Evolutionary conservation across 2,797 vertebrate genomes (phyloP), one percentile per base, ranked within the genome.

Genomic region (Eremophila alpestris): DNA sequence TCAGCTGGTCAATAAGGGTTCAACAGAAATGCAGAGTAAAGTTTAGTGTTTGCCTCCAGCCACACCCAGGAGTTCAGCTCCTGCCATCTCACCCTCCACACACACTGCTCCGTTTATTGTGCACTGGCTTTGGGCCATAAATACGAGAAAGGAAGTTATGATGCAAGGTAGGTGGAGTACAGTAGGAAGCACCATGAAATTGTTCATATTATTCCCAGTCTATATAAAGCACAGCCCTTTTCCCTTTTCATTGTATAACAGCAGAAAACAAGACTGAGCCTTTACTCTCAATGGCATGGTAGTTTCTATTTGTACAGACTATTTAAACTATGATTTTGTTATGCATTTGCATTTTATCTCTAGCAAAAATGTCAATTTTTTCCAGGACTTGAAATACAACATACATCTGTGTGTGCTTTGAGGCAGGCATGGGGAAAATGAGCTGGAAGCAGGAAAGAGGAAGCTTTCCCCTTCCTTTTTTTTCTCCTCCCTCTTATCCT

Each of bases 121-220:
- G 68, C 20, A 67, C 89, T 95, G 95, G 95, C 94, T 93, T 89
- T 95, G 69, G 94, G 89, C 94, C 93, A 95, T 60, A 94, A 95
- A 88, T 41, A 75, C 1, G 10, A 88, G 90, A 97, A 96, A 91
- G 96, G 96, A 97, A 97, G 94, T 96, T 90, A 93, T 97, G 97
- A 96, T 94, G 94, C 86, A 93, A 92, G 54, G 83, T 95, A 93
- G 96, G 96, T 93, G 97, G 92, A 94, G 95, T 77, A 73, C 62
- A 76, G 79, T 65, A 94, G 94, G 92, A 97, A 98, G 89, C 59
- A 80, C 67, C 62, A 30, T 56, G 71, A 76, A 91, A 96, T 87
- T 77, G 93, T 75, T 93, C 65, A 43, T 52, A 87, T 94, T 94
- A 97, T 96, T 93, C 92, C 80, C 49, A 68, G 70, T 67, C 89